These are phyloP conservation scores for Drosophila asahinai DNA, from an alignment of 1,140 invertebrate species.

Conservation along the genomic window DNA sequence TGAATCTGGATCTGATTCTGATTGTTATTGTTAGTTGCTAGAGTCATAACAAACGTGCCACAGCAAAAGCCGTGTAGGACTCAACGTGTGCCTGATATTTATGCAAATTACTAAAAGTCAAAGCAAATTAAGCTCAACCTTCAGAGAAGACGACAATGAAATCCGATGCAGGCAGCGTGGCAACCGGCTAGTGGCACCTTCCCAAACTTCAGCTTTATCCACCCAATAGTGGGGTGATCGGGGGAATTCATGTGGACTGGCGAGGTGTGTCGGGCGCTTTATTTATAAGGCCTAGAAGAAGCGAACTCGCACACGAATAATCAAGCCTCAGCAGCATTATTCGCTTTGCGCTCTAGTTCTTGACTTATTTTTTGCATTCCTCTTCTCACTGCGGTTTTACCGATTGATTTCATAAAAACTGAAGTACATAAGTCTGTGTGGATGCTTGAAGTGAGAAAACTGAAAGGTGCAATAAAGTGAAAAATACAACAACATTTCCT, in stretches of 20 bases:
- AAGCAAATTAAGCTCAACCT: slow-evolving; percentile 81
- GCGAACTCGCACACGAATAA: slow-evolving; percentile 50
- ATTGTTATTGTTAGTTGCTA: slow-evolving; percentile 75
- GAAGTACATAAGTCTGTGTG: slow-evolving; percentile 13
- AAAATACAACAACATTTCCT: not conserved
- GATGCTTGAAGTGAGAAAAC: not conserved
- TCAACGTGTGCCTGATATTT: slow-evolving; percentile 67
- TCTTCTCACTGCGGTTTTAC: slow-evolving; percentile 8
- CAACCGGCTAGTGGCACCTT: slow-evolving; percentile 14
- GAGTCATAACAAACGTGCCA: slow-evolving; percentile 73
- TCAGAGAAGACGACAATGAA: slow-evolving; percentile 77
- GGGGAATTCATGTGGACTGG: slow-evolving; percentile 14
- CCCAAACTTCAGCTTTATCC: slow-evolving; percentile 37
- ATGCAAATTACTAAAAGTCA: slow-evolving; percentile 83
- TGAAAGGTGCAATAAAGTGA: slow-evolving; percentile 17
- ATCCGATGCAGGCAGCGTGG: slow-evolving; percentile 37
- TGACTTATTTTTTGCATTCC: slow-evolving; percentile 27
- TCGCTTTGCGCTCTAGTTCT: slow-evolving; percentile 52
- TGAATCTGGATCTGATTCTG: slow-evolving; percentile 51
- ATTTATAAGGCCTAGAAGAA: slow-evolving; percentile 52
- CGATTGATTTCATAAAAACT: slow-evolving; percentile 47
- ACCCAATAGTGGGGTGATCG: slow-evolving; percentile 2
- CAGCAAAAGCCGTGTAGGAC: slow-evolving; percentile 34
- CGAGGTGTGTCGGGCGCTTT: slow-evolving; percentile 53
- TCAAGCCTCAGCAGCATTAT: slow-evolving; percentile 41